These are phyloP conservation scores for Bombus balteatus DNA, from an alignment of 1,140 invertebrate species.

Conservation along the genomic window DNA sequence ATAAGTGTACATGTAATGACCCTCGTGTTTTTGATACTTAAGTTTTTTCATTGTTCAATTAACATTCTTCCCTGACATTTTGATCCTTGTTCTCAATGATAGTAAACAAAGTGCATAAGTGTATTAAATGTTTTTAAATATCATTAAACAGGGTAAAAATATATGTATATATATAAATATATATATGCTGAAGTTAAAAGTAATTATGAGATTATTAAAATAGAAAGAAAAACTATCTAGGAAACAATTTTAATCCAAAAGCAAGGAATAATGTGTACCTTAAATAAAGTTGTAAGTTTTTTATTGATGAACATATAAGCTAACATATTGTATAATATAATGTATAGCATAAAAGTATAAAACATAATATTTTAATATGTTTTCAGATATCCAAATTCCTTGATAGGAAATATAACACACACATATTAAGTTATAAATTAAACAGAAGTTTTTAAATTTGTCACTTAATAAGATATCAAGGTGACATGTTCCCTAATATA, in stretches of 20 bases:
- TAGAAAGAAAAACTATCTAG: not conserved
- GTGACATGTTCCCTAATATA: slow-evolving; percentile 24
- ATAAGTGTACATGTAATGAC: slow-evolving; percentile 33
- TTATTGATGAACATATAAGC: not conserved
- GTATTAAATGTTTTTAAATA: slow-evolving; percentile 35
- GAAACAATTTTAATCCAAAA: slow-evolving; percentile 38
- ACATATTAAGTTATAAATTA: not conserved
- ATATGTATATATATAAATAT: not conserved
- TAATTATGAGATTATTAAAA: slow-evolving; percentile 38
- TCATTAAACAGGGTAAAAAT: slow-evolving; percentile 58
- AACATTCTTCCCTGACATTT: slow-evolving; percentile 12
- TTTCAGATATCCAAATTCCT: slow-evolving; percentile 43
- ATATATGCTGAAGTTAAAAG: slow-evolving; percentile 7
- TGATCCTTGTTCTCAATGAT: not conserved
- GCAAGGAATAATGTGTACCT: slow-evolving; percentile 6
- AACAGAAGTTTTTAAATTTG: slow-evolving; percentile 18
- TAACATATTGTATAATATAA: not conserved
- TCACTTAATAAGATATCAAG: slow-evolving; percentile 19
- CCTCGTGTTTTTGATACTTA: slow-evolving; percentile 33
- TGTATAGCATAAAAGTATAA: not conserved
- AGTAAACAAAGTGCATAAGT: slow-evolving; percentile 5
- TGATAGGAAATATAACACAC: slow-evolving; percentile 21
- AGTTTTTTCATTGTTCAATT: slow-evolving; percentile 37
- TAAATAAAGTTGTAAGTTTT: slow-evolving; percentile 52
- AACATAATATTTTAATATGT: not conserved